Conservation (phyloP, 2,888 invertebrate genomes). For the Itoplectis maculator region DNA sequence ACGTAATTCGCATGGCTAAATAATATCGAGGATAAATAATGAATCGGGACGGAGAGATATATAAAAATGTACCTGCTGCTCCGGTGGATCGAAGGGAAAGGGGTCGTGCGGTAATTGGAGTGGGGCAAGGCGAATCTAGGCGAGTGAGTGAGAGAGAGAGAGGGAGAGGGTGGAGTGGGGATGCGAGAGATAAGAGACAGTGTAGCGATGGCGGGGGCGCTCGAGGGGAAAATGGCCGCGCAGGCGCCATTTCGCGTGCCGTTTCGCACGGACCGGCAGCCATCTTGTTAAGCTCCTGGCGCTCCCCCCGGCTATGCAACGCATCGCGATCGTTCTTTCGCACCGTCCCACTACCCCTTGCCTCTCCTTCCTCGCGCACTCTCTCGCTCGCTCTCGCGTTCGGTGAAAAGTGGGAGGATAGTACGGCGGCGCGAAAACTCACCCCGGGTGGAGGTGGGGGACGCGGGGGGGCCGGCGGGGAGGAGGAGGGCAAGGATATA, state of each 20-base stretch:
- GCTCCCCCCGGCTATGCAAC: conserved; percentile 55
- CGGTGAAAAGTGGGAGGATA: conserved; percentile 66
- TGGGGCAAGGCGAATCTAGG: conserved; percentile 34
- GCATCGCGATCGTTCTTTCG: conserved; percentile 66
- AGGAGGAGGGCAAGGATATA: conserved; percentile 79
- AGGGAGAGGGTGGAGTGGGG: conserved; percentile 12
- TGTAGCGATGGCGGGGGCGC: conserved; percentile 46
- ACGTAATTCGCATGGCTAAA: conserved; percentile 52
- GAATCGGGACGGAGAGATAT: not conserved
- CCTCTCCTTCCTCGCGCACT: conserved; percentile 46
- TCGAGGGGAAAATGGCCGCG: conserved; percentile 67
- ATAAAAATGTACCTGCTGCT: not conserved
- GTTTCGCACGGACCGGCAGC: conserved; percentile 58
- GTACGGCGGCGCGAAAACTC: conserved; percentile 68
- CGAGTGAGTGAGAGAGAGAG: conserved; percentile 19
- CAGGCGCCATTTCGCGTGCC: conserved; percentile 81
- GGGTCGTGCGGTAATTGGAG: conserved; percentile 22
- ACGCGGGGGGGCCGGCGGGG: conserved; percentile 31
- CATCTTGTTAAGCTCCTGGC: conserved; percentile 69
- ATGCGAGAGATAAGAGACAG: conserved; percentile 53
- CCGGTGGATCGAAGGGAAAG: conserved; percentile 24
- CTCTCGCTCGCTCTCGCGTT: conserved; percentile 54
- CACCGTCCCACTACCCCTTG: conserved; percentile 50
- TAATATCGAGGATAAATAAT: conserved; percentile 57
- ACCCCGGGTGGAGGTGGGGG: too few species aligned